These are phyloP conservation scores for Euura saliciscinereae DNA, from an alignment of 1,140 invertebrate genomes.

Conservation along the genomic window DNA sequence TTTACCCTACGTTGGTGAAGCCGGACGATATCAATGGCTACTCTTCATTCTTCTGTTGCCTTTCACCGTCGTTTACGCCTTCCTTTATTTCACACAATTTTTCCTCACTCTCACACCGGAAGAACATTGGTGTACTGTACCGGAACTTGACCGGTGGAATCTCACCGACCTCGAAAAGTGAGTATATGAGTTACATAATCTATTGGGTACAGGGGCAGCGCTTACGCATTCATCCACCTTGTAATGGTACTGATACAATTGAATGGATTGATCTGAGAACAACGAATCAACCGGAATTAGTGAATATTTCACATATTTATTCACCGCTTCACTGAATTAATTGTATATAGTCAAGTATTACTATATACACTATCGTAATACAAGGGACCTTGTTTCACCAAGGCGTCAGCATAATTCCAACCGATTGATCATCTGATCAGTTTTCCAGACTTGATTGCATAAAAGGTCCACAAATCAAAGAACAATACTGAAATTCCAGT, in stretches of 20 bases:
- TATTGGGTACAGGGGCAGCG: neutral
- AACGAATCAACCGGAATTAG: neutral
- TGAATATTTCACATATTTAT: neutral
- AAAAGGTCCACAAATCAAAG: too few relatives aligned
- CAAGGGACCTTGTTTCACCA: too few relatives aligned
- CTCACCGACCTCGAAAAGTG: conserved; percentile 53
- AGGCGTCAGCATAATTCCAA: too few relatives aligned
- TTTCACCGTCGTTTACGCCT: conserved; percentile 70
- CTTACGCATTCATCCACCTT: conserved; percentile 2
- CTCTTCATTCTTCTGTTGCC: conserved; percentile 85
- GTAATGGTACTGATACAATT: neutral
- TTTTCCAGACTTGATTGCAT: too few relatives aligned
- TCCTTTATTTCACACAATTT: conserved; percentile 86
- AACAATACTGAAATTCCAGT: too few relatives aligned
- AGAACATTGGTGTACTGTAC: conserved; percentile 74
- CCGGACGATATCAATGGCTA: conserved; percentile 87
- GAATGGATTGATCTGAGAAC: neutral
- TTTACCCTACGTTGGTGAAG: conserved; percentile 83
- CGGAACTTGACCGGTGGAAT: conserved; percentile 60
- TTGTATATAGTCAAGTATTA: too few relatives aligned
- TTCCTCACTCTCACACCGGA: conserved; percentile 81
- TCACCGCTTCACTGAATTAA: too few relatives aligned
- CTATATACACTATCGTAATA: too few relatives aligned
- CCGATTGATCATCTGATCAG: too few relatives aligned
- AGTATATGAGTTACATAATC: conserved; percentile 28